Evolutionary conservation across 2,888 invertebrate genomes (phyloP).

Genomic region (Mactromeris polynyma): DNA sequence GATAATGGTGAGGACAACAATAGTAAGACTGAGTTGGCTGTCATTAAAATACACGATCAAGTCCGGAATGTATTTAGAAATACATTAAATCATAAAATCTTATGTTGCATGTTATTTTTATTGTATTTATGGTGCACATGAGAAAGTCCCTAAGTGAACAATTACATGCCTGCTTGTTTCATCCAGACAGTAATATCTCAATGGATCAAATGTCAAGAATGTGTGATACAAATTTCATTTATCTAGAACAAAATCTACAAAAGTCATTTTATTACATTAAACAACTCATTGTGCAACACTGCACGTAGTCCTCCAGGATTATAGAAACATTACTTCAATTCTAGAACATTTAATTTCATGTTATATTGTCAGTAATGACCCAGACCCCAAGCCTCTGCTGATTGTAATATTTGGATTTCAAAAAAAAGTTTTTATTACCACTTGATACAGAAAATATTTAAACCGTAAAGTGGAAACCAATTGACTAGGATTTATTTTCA

Average conservation of each 20-base stretch:
- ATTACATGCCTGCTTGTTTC: neutral
- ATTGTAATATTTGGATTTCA: neutral
- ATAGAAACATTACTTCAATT: neutral
- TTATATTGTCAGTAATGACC: neutral
- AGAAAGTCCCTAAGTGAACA: neutral
- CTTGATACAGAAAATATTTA: neutral
- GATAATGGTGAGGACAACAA: too few relatives aligned
- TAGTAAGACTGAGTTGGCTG: too few relatives aligned
- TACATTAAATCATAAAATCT: neutral
- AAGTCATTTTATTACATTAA: neutral
- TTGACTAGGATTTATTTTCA: neutral
- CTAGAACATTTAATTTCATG: neutral
- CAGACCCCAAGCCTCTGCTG: neutral
- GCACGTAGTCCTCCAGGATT: neutral
- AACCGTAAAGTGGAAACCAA: neutral
- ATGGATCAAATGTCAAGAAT: constrained; percentile 11
- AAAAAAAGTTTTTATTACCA: neutral
- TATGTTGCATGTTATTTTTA: neutral
- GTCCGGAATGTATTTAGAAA: neutral
- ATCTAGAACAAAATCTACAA: neutral
- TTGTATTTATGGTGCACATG: neutral
- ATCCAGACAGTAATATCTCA: neutral
- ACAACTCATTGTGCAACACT: constrained; percentile 3
- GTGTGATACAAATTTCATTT: constrained; percentile 2
- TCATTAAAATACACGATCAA: too few relatives aligned